A percentile compares a stretch with the other conserved stretches of the same genome.
Evolutionary conservation across 2,888 invertebrate genomes (phyloP).

Genomic region (Plagiodera versicolora): DNA sequence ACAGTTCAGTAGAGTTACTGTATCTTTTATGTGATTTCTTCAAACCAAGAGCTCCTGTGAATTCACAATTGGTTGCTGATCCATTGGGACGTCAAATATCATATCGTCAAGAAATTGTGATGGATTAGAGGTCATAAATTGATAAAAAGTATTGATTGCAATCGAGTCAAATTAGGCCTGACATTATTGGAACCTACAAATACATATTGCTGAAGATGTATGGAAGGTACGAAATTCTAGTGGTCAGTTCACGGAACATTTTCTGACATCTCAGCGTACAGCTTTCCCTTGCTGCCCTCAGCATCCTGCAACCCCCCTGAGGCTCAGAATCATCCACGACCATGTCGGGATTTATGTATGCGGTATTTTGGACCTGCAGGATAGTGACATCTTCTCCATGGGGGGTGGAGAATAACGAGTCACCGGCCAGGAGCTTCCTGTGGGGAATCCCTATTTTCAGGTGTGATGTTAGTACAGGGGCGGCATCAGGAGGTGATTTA

Average conservation of each 20-base stretch:
- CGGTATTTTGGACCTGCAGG: conserved; percentile 20
- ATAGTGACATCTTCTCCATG: conserved; percentile 21
- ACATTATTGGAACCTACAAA: too few relatives aligned
- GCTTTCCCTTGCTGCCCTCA: not conserved
- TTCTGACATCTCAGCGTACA: not conserved
- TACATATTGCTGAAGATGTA: too few relatives aligned
- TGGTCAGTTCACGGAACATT: not conserved
- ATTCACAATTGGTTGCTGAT: too few relatives aligned
- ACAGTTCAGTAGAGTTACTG: too few relatives aligned
- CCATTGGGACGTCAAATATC: too few relatives aligned
- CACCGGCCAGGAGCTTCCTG: conserved; percentile 11
- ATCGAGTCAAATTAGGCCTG: too few relatives aligned
- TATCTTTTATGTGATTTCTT: too few relatives aligned
- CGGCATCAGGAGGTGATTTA: not conserved
- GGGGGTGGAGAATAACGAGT: conserved; percentile 22
- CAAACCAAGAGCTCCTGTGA: too few relatives aligned
- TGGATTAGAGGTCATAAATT: too few relatives aligned
- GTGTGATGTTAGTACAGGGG: not conserved
- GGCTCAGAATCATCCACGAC: conserved; percentile 15
- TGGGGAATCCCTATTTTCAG: not conserved
- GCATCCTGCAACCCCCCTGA: not conserved
- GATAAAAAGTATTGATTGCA: too few relatives aligned
- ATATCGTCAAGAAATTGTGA: too few relatives aligned
- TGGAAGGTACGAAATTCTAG: too few relatives aligned
- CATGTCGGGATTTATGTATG: conserved; percentile 20